Percentiles rank a stretch among this genome's conserved stretches.
Conservation (phyloP, 2,888 invertebrate species). For the Kuschelorhynchus macadamiae region DNA sequence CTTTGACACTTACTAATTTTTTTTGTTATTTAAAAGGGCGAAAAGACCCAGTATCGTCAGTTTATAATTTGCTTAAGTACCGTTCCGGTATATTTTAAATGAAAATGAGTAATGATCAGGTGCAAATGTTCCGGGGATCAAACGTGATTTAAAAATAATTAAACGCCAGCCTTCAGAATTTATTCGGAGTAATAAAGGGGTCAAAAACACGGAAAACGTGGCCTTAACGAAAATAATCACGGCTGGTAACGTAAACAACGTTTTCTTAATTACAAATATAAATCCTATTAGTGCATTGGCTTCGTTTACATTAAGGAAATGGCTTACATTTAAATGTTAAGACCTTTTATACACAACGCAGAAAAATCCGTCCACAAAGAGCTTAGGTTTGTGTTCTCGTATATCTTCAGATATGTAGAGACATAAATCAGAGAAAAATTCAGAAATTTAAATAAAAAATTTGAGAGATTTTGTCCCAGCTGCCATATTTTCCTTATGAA, state of each 20-base stretch:
- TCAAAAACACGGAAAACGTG: constrained; percentile 50
- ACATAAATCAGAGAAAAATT: too few species aligned
- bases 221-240: constrained; percentile 50
- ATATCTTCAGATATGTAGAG: too few species aligned
- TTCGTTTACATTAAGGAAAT: constrained; percentile 31
- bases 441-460: too few species aligned
- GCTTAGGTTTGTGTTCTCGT: too few species aligned
- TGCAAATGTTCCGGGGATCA: constrained; percentile 9
- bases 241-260: constrained; percentile 41
- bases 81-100: too few species aligned
- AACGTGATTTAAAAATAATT: constrained; percentile 44
- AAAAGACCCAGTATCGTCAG: too few species aligned
- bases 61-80: too few species aligned
- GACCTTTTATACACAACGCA: constrained; percentile 10
- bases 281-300: constrained; percentile 46
- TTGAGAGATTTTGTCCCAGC: too few species aligned
- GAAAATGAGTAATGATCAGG: not conserved
- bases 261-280: constrained; percentile 48
- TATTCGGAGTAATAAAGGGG: constrained; percentile 34
- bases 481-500: too few species aligned
- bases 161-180: constrained; percentile 34
- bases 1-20: too few species aligned
- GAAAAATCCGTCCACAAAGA: too few species aligned
- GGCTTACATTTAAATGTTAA: constrained; percentile 27
- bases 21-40: too few species aligned